These are phyloP conservation scores for Alcedo quadribrachys DNA, from an alignment of 2,797 vertebrate species.

Conservation along the genomic window DNA sequence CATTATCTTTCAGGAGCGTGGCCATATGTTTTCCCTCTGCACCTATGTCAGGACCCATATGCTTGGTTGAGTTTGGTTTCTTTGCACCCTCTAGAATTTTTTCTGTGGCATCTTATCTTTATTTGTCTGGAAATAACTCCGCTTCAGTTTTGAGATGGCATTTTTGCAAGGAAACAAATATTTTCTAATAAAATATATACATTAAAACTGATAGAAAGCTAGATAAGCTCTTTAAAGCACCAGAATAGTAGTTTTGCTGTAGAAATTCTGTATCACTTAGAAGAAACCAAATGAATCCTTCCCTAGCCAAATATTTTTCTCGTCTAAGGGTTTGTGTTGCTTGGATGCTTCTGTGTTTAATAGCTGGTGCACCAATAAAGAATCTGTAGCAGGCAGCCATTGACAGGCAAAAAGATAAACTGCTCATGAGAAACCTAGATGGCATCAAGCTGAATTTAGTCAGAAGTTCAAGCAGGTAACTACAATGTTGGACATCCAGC, in stretches of 20 bases:
- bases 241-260: not conserved
- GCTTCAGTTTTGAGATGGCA: not conserved
- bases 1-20: not conserved
- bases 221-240: not conserved
- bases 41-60: conserved; percentile 41
- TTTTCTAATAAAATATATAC: not conserved
- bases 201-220: not conserved
- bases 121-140: not conserved
- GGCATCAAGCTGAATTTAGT: not conserved
- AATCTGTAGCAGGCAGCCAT: not conserved
- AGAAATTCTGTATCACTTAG: not conserved
- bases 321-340: not conserved
- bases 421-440: not conserved
- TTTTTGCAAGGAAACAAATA: not conserved
- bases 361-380: not conserved
- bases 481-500: not conserved
- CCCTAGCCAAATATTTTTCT: not conserved
- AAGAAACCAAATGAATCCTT: not conserved
- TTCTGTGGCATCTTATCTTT: not conserved
- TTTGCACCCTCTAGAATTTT: not conserved
- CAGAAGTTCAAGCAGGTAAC: not conserved
- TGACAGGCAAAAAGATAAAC: not conserved
- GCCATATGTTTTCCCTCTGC: conserved; percentile 43
- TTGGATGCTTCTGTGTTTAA: not conserved
- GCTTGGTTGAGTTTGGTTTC: not conserved